Percentiles rank a stretch among this genome's conserved stretches.
phyloP scores from a whole-genome alignment of 2,797 vertebrate species.

The Triplophysa bombifrons region DNA sequence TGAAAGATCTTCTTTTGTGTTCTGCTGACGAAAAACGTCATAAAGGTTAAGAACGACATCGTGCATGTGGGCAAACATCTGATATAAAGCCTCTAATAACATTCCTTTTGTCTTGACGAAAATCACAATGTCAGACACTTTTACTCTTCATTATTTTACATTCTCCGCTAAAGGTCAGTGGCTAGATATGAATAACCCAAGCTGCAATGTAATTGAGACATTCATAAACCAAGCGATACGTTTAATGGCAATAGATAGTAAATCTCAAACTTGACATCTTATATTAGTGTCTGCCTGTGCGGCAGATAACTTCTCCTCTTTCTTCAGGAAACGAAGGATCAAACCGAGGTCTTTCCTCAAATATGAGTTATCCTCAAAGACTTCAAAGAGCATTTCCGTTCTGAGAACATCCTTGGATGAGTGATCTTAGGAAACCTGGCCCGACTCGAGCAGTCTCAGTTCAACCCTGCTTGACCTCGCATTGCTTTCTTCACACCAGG shows the following conservation, averaged over 20 bases:
- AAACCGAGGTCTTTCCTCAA: constrained; percentile 26
- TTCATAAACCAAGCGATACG: background rate
- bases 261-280: background rate
- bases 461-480: constrained; percentile 42
- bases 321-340: constrained; percentile 1
- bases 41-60: no score
- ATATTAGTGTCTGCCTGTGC: background rate
- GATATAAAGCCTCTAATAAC: constrained; percentile 17
- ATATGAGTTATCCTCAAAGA: constrained; percentile 4
- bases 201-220: background rate
- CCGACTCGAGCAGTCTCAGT: background rate
- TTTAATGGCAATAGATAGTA: constrained; percentile 14
- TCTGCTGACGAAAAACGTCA: no score
- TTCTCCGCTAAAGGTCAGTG: constrained; percentile 5
- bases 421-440: constrained; percentile 30
- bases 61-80: background rate
- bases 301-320: background rate
- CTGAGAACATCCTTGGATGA: constrained; percentile 10
- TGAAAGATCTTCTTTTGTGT: no score
- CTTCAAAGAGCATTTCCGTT: constrained; percentile 17
- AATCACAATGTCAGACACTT: constrained; percentile 23
- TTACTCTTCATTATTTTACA: constrained; percentile 18
- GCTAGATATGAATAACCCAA: background rate
- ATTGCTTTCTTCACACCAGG: constrained; percentile 47
- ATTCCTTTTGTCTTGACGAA: background rate